Percentiles rank a stretch among this genome's conserved stretches.
Evolutionary conservation across 2,113 vertebrate genomes (phyloP).

Genomic region (Chaetops frenatus): DNA sequence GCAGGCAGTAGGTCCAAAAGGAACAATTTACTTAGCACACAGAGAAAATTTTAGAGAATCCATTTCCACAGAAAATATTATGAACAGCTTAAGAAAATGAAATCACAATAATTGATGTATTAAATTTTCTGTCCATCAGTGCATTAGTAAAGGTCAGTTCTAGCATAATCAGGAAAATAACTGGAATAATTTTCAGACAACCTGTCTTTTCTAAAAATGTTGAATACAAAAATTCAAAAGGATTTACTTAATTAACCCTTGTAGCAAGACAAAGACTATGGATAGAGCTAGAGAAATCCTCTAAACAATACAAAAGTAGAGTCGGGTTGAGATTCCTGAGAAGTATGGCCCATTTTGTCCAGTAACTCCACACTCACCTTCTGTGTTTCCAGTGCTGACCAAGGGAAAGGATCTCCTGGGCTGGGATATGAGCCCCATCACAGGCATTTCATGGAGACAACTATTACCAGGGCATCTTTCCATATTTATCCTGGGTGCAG

Average conservation of each 20-base stretch:
- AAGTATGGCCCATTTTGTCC: background rate
- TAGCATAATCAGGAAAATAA: background rate
- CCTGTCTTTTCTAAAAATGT: background rate
- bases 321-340: background rate
- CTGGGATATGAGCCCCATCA: background rate
- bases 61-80: background rate
- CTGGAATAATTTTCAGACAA: background rate
- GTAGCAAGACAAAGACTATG: background rate
- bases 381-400: background rate
- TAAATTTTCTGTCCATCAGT: background rate
- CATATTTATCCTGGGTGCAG: fast-evolving
- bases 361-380: background rate
- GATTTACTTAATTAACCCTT: background rate
- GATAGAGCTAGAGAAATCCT: background rate
- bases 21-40: background rate
- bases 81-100: background rate
- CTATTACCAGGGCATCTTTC: background rate
- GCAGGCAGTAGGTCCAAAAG: background rate
- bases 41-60: background rate
- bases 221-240: background rate
- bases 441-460: fast-evolving
- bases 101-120: background rate
- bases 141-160: background rate
- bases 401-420: background rate
- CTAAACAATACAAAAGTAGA: background rate